phyloP scores from a whole-genome alignment of 2,888 invertebrate species.

The Hesperia comma region DNA sequence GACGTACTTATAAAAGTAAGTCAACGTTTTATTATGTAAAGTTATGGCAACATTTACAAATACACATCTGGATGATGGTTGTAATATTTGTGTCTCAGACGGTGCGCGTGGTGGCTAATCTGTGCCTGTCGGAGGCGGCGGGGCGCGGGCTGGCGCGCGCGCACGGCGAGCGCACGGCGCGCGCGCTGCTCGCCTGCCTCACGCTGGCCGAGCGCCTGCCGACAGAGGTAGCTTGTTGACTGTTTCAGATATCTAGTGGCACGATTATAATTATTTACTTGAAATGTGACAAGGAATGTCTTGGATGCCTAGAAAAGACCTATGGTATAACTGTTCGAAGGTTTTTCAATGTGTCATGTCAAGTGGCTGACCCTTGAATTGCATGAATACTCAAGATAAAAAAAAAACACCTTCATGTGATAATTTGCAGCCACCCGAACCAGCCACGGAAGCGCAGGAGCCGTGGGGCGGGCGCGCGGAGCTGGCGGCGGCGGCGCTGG shows the following conservation, averaged over 20 bases:
- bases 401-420: too few species aligned
- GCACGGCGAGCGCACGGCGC: slow-evolving; percentile 70
- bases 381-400: too few species aligned
- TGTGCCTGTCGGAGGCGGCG: slow-evolving; percentile 90
- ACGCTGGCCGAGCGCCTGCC: slow-evolving; percentile 60
- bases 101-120: slow-evolving; percentile 92
- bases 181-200: slow-evolving; percentile 65
- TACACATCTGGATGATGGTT: neutral
- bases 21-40: too few species aligned
- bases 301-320: too few species aligned
- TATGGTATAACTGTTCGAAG: too few species aligned
- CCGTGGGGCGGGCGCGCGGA: slow-evolving; percentile 85
- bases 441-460: neutral
- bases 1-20: slow-evolving; percentile 88
- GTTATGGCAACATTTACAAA: too few species aligned
- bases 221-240: neutral
- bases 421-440: too few species aligned
- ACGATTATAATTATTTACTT: too few species aligned
- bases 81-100: slow-evolving; percentile 69
- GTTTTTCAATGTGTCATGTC: too few species aligned
- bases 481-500: slow-evolving; percentile 89
- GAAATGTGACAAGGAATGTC: too few species aligned
- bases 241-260: too few species aligned
- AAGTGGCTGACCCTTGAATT: too few species aligned
- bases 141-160: slow-evolving; percentile 85